Base-by-base conservation (phyloP, 1,140 invertebrate species). In the Ceratoteleas bidentatus region DNA sequence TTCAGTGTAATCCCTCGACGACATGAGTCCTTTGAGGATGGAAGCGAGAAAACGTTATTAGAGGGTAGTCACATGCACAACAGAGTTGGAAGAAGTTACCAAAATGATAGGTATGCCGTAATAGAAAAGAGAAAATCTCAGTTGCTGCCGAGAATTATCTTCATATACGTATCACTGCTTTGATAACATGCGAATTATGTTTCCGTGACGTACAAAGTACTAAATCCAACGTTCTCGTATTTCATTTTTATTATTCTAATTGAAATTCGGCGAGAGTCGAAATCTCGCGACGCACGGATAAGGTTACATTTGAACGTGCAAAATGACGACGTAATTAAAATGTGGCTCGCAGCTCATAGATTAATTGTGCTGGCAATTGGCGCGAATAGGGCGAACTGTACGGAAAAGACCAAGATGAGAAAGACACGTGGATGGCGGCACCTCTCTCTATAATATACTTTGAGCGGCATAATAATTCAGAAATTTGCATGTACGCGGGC, bases 401-500 rank as follows among this genome's bases (percentile, higher is more conserved):
- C 61, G 60, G 52, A 61, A 72, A 78, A 82, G 74, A 65, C 56
- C 49, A 61, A 61, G 69, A 75, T 78, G 76, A 64, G 69, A 72
- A 65, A 65, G 72, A 72, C 62, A 53, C 68, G 62, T 69, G 73
- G 68, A 69, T 72, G 76, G 72, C 49, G 64, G 76, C 40, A 36
- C 58, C 61, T 79, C 53, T 65, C 65, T 66, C 81, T n/a, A 87
- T 86, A 89, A 88, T 88, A 85, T 88, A 86, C 84, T 85, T 87
- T 79, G 85, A 85, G 72, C 76, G 80, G 88, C 88, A 90, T 92
- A 91, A 91, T 92, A 92, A 91, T 91, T 91, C 88, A 90, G 87
- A 91, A 92, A 92, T 92, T 92, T 92, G 90, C 90, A 92, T 91
- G 86, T 91, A 91, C 91, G 90, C 90, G 90, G 89, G 88, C 87